Conservation (phyloP, 2,797 vertebrate species). For the Oryzias dopingdopingensis region DNA sequence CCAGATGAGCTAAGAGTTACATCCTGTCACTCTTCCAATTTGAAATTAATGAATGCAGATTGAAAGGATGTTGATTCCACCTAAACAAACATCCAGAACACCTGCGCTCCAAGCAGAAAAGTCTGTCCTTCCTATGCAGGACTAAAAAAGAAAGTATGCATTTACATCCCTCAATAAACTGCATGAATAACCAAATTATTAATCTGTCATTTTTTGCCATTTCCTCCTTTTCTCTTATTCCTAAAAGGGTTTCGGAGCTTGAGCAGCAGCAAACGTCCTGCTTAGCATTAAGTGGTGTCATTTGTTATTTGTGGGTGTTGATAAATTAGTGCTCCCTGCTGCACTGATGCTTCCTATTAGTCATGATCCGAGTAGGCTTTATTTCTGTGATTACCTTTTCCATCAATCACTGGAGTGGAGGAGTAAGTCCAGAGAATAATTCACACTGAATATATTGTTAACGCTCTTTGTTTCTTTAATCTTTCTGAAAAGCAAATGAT, state of each 20-base stretch:
- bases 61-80: constrained; percentile 60
- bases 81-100: constrained; percentile 55
- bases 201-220: constrained; percentile 29
- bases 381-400: constrained; percentile 37
- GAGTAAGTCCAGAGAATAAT: constrained; percentile 4
- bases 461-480: not conserved
- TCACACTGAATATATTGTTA: not conserved
- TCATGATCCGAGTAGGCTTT: constrained; percentile 37
- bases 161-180: constrained; percentile 33
- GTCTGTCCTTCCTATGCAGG: constrained; percentile 32
- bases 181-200: constrained; percentile 48
- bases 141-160: constrained; percentile 53
- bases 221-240: constrained; percentile 16
- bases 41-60: constrained; percentile 67
- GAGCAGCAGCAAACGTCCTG: constrained; percentile 41
- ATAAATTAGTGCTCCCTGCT: constrained; percentile 52
- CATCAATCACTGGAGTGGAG: constrained; percentile 24
- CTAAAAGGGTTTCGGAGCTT: constrained; percentile 25
- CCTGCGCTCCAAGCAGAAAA: constrained; percentile 49
- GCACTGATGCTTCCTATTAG: constrained; percentile 52
- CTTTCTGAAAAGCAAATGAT: not conserved
- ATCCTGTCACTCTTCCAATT: constrained; percentile 53
- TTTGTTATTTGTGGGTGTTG: constrained; percentile 59
- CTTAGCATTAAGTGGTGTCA: constrained; percentile 54
- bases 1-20: constrained; percentile 63